Evolutionary conservation across 2,888 invertebrate species (phyloP).

Genomic region (Pseudococcus jackbeardsleyi): DNA sequence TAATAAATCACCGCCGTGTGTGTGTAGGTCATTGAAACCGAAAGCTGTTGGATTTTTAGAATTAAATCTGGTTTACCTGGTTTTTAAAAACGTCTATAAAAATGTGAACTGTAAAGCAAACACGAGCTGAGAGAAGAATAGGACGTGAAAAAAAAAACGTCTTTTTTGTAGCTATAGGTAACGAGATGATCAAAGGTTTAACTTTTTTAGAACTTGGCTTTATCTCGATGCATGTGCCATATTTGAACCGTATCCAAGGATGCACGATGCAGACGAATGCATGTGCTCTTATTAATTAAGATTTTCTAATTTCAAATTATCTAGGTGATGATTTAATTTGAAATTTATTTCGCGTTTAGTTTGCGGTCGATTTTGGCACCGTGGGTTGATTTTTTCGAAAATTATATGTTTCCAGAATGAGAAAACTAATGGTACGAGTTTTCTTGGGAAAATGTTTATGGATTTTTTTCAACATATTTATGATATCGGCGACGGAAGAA

Average conservation of each 20-base stretch:
- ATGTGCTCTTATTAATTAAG: neutral
- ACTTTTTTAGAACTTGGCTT: neutral
- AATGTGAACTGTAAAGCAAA: neutral
- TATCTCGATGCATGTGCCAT: neutral
- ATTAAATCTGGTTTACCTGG: constrained; percentile 54
- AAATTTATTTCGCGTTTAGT: neutral
- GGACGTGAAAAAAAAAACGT: neutral
- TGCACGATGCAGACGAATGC: neutral
- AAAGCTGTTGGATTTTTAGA: constrained; percentile 41
- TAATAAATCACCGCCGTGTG: neutral
- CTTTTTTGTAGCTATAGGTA: neutral
- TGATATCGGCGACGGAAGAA: neutral
- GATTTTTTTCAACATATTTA: constrained; percentile 42
- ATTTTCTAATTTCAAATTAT: neutral
- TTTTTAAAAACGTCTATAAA: constrained; percentile 16
- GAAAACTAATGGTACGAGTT: constrained; percentile 37
- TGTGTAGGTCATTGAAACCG: constrained; percentile 48
- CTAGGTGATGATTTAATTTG: neutral
- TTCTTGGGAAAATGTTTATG: constrained; percentile 24
- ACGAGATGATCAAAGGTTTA: constrained; percentile 18
- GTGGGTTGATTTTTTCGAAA: too few relatives aligned
- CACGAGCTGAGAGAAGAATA: neutral
- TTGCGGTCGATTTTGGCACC: neutral
- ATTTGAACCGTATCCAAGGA: constrained; percentile 2
- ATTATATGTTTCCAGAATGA: constrained; percentile 17